Evolutionary conservation across 2,113 vertebrate species (phyloP).

Genomic region (Erpornis zantholeuca): DNA sequence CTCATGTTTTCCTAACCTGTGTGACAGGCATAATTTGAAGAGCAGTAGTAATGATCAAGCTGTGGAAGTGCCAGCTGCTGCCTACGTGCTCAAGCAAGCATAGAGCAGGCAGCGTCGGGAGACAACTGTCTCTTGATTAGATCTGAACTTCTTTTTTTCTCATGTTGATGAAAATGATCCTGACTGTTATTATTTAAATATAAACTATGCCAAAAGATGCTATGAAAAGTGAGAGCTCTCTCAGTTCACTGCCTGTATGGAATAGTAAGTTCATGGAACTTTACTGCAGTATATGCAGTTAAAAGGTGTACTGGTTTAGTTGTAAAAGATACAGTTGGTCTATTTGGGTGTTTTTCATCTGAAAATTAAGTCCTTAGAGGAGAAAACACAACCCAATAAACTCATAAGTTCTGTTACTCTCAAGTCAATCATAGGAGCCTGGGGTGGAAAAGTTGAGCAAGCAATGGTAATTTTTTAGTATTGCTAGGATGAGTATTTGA

Average conservation of each 20-base stretch:
- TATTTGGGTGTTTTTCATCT: neutral
- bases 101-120: slow-evolving; percentile 13
- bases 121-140: slow-evolving; percentile 12
- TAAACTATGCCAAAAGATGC: neutral
- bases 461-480: neutral
- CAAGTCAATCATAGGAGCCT: neutral
- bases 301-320: neutral
- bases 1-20: slow-evolving; percentile 53
- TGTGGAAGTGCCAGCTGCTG: slow-evolving; percentile 1
- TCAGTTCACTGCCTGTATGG: neutral
- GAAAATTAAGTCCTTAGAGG: neutral
- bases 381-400: neutral
- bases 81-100: slow-evolving; percentile 53
- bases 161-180: slow-evolving; percentile 9
- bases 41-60: slow-evolving; percentile 30
- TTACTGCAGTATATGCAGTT: neutral
- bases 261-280: neutral
- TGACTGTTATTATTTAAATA: slow-evolving; percentile 38
- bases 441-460: neutral
- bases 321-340: neutral
- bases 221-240: neutral
- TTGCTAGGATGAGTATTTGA: neutral
- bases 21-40: slow-evolving; percentile 46
- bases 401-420: neutral
- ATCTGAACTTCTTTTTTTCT: slow-evolving; percentile 34